Base-by-base conservation (phyloP, 2,888 invertebrate species). In the Eupithecia abbreviata region DNA sequence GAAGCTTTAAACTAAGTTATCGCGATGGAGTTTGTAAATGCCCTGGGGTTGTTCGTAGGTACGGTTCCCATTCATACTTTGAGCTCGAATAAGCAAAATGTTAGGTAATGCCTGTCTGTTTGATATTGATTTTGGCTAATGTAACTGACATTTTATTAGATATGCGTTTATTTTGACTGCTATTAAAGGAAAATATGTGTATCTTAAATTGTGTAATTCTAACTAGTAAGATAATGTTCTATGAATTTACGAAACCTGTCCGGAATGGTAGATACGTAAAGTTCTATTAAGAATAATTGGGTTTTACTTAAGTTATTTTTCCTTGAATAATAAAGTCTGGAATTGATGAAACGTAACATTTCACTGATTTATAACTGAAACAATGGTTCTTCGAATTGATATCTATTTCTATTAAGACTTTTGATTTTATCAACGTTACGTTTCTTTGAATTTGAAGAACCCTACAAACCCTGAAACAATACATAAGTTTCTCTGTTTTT, bases 1-100 rank as follows among this genome's bases (percentile, higher is more conserved):
- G 70, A 71, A 77, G 73, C 72, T 75, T 71, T 67, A 71, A 78
- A 78, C 77, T 73, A 68, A 78, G 75, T 78, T 78, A 78, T 73
- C 71, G 43, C 74, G 47, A 72, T 75, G 71, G 66, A 75, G 77
- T 78, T 77, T 41, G 73, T 18, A 65, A 71, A 43, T 72, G 71
- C 75, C 67, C 73, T 75, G 62, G 75, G 75, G 77, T 62, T 62
- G 49, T 43, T 65, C 51, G 65, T 62, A 72, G 68, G 65, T 72
- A 75, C 75, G 71, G 70, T 71, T 71, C 41, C 75, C 72, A 72
- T 77, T 74, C 45, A 77, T 72, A 68, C 77, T 71, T 71, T 74
- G 3, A 51, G 68, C 15, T 67, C 70, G 73, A 74, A 71, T 58
- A 47, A 69, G 69, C 47, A 45, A 69, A 69, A 69, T 45, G 45